Conservation (phyloP, 2,113 vertebrate species). For the Budorcas taxicolor region DNA sequence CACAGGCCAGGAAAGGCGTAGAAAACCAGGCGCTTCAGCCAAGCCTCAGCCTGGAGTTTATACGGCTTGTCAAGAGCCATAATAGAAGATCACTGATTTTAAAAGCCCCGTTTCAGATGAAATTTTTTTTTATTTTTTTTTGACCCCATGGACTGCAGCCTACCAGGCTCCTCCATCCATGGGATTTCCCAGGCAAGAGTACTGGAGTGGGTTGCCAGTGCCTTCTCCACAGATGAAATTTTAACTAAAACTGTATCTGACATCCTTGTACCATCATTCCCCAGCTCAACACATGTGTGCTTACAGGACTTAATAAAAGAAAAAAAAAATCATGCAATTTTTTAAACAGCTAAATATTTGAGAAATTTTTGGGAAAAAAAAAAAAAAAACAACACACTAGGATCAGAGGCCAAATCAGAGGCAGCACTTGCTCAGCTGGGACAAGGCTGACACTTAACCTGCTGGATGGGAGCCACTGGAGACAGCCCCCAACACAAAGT, state of each 20-base stretch:
- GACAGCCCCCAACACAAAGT: slow-evolving; percentile 22
- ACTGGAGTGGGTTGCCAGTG: no score
- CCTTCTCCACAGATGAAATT: not conserved
- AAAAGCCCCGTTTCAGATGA: slow-evolving; percentile 17
- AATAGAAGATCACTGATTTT: not conserved
- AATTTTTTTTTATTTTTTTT: not conserved
- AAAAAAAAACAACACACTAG: not conserved
- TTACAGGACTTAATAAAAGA: slow-evolving; percentile 44
- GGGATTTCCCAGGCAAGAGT: no score
- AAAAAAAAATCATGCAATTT: slow-evolving; percentile 52
- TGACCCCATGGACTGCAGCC: no score
- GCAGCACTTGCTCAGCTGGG: slow-evolving; percentile 22
- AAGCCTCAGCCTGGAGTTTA: slow-evolving; percentile 32
- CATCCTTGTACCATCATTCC: slow-evolving; percentile 10
- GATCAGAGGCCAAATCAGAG: slow-evolving; percentile 43
- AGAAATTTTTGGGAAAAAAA: not conserved
- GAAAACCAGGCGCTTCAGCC: slow-evolving; percentile 15
- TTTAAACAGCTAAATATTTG: slow-evolving; percentile 45
- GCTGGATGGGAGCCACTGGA: not conserved
- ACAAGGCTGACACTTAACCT: slow-evolving; percentile 24
- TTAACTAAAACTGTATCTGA: slow-evolving; percentile 46
- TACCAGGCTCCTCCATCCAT: no score
- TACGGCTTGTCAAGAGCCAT: slow-evolving; percentile 14
- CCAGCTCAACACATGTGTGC: slow-evolving; percentile 19
- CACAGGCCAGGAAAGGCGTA: not conserved